phyloP scores from a whole-genome alignment of 1,140 invertebrate species.

The Mya arenaria region DNA sequence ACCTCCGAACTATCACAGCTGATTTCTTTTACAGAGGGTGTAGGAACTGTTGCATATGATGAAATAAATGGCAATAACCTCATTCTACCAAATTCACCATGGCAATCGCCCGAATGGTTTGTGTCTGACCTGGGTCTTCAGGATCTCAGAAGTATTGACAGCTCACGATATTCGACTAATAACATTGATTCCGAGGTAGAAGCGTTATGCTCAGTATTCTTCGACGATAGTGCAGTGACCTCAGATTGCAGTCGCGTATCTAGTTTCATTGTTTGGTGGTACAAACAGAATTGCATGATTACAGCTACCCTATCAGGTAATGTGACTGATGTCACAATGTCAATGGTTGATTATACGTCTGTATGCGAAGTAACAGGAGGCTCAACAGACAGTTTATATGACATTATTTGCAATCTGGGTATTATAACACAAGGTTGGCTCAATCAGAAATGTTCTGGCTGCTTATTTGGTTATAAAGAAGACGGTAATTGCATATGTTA shows the following conservation, averaged over 20 bases:
- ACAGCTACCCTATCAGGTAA: conserved; percentile 33
- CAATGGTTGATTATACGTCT: conserved; percentile 59
- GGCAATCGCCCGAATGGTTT: conserved; percentile 63
- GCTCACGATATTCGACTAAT: neutral
- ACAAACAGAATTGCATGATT: conserved; percentile 47
- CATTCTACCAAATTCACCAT: conserved; percentile 56
- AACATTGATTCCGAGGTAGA: conserved; percentile 3
- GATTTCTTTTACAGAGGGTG: conserved; percentile 61
- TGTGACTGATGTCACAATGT: conserved; percentile 26
- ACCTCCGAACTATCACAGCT: conserved; percentile 50
- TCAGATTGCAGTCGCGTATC: conserved; percentile 36
- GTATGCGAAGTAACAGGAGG: conserved; percentile 40
- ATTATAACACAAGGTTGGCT: conserved; percentile 54
- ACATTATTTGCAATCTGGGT: conserved; percentile 25
- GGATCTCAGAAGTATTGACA: neutral
- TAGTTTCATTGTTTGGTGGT: conserved; percentile 20
- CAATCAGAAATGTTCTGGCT: conserved; percentile 51
- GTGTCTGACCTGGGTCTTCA: conserved; percentile 55
- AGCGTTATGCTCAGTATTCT: conserved; percentile 54
- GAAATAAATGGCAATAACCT: conserved; percentile 54
- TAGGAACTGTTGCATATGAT: conserved; percentile 60
- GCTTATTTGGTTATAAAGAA: conserved; percentile 57
- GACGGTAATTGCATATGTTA: conserved; percentile 56
- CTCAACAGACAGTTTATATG: conserved; percentile 12
- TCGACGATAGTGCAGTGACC: conserved; percentile 26